Base-by-base conservation (phyloP, 2,888 invertebrate genomes). In the Dromius quadrimaculatus region DNA sequence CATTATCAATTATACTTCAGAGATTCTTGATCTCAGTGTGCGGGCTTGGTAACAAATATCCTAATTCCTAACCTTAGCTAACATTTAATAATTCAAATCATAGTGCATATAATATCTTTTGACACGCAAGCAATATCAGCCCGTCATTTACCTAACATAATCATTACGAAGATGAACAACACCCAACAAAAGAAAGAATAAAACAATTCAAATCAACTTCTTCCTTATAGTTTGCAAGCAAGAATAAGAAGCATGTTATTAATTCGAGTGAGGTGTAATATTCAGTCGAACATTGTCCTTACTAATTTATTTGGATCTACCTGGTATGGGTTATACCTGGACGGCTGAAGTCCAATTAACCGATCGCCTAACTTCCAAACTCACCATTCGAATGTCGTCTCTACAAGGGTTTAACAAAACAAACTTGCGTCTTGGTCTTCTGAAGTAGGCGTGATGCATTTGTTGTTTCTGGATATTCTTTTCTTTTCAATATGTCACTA, bases 321-420 rank as follows among this genome's bases (percentile, higher is more conserved):
- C 50, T 54, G 50, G 28, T 23, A 15, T 15, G 6, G 28, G 3
- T 28, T 28, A 28, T 28, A 28, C 28, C 36, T 36, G 36, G 8
- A 34, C 34, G 36, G 36, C 11, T 36, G 50, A n/a, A 28, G 50
- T 54, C 50, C 50, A 54, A 54, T 54, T 54, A 54, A 28, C 50
- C 32, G 28, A 28, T 15, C 50, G 23, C 22, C 23, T 6, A 41
- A 17, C 28, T 28, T n/a, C n/a, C n/a, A n/a, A n/a, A n/a, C n/a
- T n/a, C n/a, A 28, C 4, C 41, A 4, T 11, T 41, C 41, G 47
- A 5, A 23, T 54, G 50, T 28, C 17, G 50, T 23, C 50, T 28
- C 28, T 54, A 54, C 50, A 54, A 54, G 50, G 50, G 50, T 54
- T 54, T 54, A 54, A 54, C 50, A 54, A 54, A 54, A 54, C 50